Percentiles rank a stretch among this genome's conserved stretches.
Conservation (phyloP, 53 echinoderm and acorn worm species). For the Mesocentrotus franciscanus region DNA sequence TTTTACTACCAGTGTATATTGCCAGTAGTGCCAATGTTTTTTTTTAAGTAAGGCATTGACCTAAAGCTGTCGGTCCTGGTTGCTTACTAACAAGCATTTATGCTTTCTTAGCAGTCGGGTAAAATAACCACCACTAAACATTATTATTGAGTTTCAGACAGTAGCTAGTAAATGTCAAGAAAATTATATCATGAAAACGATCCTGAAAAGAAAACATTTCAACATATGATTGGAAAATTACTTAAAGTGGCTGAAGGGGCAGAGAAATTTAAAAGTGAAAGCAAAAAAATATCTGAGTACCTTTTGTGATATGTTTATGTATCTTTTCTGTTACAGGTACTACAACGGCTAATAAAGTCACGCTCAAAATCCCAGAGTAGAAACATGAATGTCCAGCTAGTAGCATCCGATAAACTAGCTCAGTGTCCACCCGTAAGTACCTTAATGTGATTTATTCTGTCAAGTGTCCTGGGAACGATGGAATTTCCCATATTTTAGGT, state of each 20-base stretch:
- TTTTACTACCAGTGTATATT: neutral
- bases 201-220: neutral
- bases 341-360: constrained; percentile 98
- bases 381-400: constrained; percentile 99
- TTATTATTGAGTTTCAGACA: no score
- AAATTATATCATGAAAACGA: neutral
- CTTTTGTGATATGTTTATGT: neutral
- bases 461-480: neutral
- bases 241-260: no score
- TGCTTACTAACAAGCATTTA: no score
- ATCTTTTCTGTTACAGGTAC: constrained; percentile 71
- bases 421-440: constrained; percentile 97
- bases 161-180: neutral
- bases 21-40: neutral
- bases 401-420: constrained; percentile 96
- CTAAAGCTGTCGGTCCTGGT: no score
- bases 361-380: constrained; percentile 98
- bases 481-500: neutral
- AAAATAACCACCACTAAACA: no score
- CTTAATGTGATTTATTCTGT: neutral
- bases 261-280: neutral
- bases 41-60: neutral
- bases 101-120: no score
- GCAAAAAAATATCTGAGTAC: neutral
- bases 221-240: neutral